Conservation (phyloP, 2,888 invertebrate species). For the Agrypnus murinus region DNA sequence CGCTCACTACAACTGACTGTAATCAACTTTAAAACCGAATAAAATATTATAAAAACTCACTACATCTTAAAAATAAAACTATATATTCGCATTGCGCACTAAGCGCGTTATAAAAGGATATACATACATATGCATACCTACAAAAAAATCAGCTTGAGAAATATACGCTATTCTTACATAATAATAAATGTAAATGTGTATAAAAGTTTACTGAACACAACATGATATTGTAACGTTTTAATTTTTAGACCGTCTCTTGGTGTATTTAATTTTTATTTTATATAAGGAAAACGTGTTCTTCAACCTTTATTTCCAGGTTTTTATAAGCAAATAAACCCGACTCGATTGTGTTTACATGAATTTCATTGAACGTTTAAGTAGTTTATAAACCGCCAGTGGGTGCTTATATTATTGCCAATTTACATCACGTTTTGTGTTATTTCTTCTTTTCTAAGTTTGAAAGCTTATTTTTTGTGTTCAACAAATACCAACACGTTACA, state of each 20-base stretch:
- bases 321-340: conserved; percentile 20
- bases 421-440: conserved; percentile 17
- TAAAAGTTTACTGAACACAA: conserved; percentile 4
- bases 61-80: conserved; percentile 51
- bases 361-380: conserved; percentile 21
- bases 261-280: conserved; percentile 1
- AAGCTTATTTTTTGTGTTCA: conserved; percentile 3
- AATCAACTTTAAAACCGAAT: conserved; percentile 72
- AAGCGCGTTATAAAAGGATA: conserved; percentile 40
- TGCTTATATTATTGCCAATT: conserved; percentile 15
- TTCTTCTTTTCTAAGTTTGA: conserved; percentile 6
- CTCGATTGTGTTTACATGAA: conserved; percentile 21
- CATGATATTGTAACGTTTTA: conserved; percentile 10
- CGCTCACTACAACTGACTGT: conserved; percentile 67
- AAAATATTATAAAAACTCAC: conserved; percentile 65
- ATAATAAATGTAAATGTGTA: conserved; percentile 32
- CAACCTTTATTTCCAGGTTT: conserved; percentile 10
- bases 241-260: conserved; percentile 12
- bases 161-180: conserved; percentile 28
- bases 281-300: conserved; percentile 22
- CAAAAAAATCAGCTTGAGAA: conserved; percentile 3
- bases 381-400: conserved; percentile 23
- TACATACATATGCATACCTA: conserved; percentile 14
- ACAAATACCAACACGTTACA: too few relatives aligned
- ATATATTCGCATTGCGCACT: conserved; percentile 42